Conservation (phyloP, 53 echinoderm and acorn worm species). For the Crossaster papposus region DNA sequence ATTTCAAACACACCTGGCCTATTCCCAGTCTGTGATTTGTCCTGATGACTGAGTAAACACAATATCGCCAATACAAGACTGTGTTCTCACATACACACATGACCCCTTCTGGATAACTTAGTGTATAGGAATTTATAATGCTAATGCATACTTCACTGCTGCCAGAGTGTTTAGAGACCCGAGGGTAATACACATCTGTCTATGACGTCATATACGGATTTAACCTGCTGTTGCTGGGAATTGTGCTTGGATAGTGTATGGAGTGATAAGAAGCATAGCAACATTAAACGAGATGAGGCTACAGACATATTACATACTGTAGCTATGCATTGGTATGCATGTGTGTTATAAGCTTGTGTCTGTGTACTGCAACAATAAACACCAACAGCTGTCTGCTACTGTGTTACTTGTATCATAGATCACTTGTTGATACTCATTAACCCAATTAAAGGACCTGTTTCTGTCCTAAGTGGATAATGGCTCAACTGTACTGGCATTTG, state of each 20-base stretch:
- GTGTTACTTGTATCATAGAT: background rate
- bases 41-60: background rate
- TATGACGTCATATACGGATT: conserved; percentile 23
- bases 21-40: conserved; percentile 26
- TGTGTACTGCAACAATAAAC: background rate
- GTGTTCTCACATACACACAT: background rate
- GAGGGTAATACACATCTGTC: background rate
- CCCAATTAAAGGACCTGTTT: background rate
- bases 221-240: background rate
- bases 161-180: background rate
- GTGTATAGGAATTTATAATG: conserved; percentile 40
- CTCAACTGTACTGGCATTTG: background rate
- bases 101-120: background rate
- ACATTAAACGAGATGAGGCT: background rate
- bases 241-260: background rate
- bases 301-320: too few species aligned
- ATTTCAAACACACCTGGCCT: conserved; percentile 22
- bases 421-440: background rate
- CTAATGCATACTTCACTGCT: conserved; percentile 17
- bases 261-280: background rate
- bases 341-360: background rate
- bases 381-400: background rate
- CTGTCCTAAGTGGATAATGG: background rate
- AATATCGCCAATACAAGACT: conserved; percentile 5
- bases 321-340: background rate